Percentiles rank a stretch among this genome's conserved stretches.
Evolutionary conservation across 2,888 invertebrate species (phyloP).

Genomic region (Psococerastis gibbosa): DNA sequence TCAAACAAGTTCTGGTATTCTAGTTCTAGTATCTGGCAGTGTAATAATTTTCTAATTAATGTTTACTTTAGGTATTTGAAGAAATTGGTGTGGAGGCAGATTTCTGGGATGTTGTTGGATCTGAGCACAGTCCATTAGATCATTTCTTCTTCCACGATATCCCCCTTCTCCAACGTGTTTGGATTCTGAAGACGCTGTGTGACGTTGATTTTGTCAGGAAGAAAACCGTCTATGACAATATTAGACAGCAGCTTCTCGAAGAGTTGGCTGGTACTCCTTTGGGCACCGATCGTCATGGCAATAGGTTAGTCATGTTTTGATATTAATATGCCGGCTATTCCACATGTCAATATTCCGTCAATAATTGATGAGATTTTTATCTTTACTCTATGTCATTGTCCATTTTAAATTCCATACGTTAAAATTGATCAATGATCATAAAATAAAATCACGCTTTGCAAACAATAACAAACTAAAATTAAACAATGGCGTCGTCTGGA

Average conservation of each 20-base stretch:
- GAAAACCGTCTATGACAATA: conserved; percentile 31
- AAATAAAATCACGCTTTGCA: no score
- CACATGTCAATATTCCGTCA: no score
- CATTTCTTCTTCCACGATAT: conserved; percentile 32
- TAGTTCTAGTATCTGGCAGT: no score
- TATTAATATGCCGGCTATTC: no score
- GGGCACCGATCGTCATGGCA: conserved; percentile 6
- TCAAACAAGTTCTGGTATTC: no score
- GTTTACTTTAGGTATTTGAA: conserved; percentile 27
- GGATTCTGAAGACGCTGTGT: conserved; percentile 36
- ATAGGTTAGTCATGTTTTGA: conserved; percentile 8
- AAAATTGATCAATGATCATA: no score
- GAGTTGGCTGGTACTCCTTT: conserved; percentile 19
- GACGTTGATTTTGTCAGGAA: conserved; percentile 21
- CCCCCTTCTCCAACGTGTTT: conserved; percentile 30
- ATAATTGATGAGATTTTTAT: no score
- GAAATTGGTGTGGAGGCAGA: conserved; percentile 32
- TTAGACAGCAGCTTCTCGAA: conserved; percentile 27
- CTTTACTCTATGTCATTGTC: no score
- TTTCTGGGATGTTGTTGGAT: conserved; percentile 33
- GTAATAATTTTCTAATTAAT: no score
- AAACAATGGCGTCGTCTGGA: no score
- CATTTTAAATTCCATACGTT: no score
- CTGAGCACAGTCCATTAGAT: conserved; percentile 27
- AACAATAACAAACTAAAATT: no score